phyloP scores from a whole-genome alignment of 2,113 vertebrate genomes.

The Gobio gobio region DNA sequence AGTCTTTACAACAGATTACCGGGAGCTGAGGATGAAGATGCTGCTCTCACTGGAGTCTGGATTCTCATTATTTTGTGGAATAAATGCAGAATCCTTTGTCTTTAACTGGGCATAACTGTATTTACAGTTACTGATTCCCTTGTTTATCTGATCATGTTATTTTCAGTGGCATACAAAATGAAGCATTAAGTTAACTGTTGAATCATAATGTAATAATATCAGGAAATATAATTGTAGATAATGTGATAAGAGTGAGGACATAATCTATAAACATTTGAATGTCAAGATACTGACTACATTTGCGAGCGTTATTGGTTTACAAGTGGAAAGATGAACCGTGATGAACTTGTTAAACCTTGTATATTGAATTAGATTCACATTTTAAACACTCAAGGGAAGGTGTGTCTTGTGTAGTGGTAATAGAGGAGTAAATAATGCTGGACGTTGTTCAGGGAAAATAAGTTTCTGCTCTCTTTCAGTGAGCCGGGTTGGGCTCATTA shows the following conservation, averaged over 20 bases:
- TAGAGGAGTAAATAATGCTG: not conserved
- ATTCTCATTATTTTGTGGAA: not conserved
- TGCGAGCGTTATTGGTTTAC: slow-evolving; percentile 32
- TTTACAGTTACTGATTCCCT: not conserved
- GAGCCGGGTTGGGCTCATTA: slow-evolving; percentile 32
- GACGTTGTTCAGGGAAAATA: not conserved
- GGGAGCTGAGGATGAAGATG: slow-evolving; percentile 4
- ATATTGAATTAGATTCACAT: slow-evolving; percentile 21
- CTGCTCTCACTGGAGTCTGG: not conserved
- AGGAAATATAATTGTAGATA: slow-evolving; percentile 42
- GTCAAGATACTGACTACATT: slow-evolving; percentile 41
- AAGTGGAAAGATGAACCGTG: not conserved
- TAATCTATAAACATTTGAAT: slow-evolving; percentile 27
- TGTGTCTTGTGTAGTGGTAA: not conserved
- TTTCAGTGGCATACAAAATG: slow-evolving; percentile 42
- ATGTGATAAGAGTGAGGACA: slow-evolving; percentile 34
- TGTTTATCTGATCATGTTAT: slow-evolving; percentile 29
- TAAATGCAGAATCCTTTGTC: not conserved
- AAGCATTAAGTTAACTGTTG: slow-evolving; percentile 43
- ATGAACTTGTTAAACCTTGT: slow-evolving; percentile 11
- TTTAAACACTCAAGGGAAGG: not conserved
- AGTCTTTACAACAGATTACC: slow-evolving; percentile 31
- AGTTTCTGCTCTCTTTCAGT: slow-evolving; percentile 46
- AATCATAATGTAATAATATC: slow-evolving; percentile 47
- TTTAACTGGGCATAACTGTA: not conserved